Percentiles rank a stretch among this genome's conserved stretches.
Evolutionary conservation across 2,797 vertebrate genomes (phyloP).

Genomic region (Ctenopoma multispine): DNA sequence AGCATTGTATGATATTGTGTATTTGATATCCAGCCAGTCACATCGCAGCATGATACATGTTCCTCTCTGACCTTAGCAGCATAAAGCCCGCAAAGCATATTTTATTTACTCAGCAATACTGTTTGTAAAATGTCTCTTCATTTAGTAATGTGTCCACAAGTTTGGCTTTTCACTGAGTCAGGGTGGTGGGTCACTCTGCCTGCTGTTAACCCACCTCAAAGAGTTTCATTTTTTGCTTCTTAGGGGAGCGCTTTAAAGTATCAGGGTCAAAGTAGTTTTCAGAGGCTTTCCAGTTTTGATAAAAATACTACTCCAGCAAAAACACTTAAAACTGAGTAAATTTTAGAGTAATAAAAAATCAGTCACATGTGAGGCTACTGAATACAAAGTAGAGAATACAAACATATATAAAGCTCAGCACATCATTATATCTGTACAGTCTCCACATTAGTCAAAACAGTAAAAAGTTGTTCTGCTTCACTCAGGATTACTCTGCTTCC

Average conservation of each 20-base stretch:
- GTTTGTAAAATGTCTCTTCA: slow-evolving; percentile 31
- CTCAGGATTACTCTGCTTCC: slow-evolving; percentile 84
- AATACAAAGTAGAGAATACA: not conserved
- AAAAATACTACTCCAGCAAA: not conserved
- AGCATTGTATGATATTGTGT: not conserved
- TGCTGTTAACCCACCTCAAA: slow-evolving; percentile 19
- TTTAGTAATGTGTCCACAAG: slow-evolving; percentile 28
- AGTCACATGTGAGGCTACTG: not conserved
- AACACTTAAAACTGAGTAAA: not conserved
- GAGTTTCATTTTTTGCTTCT: slow-evolving; percentile 32
- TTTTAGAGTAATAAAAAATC: not conserved
- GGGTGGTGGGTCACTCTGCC: slow-evolving; percentile 30
- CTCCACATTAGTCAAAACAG: not conserved
- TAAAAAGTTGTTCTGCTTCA: slow-evolving; percentile 37
- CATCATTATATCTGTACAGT: not conserved
- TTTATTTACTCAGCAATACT: slow-evolving; percentile 47
- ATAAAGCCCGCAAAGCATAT: slow-evolving; percentile 32
- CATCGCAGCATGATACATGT: slow-evolving; percentile 13
- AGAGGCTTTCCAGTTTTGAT: slow-evolving; percentile 3
- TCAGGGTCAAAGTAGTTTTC: slow-evolving; percentile 5
- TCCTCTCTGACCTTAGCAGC: slow-evolving; percentile 31
- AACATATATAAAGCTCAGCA: not conserved
- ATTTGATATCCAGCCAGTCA: not conserved
- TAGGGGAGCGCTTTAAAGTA: slow-evolving; percentile 4
- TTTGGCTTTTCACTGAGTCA: slow-evolving; percentile 24